Conservation (phyloP, 2,888 invertebrate species). For the Andrena trimmerana region DNA sequence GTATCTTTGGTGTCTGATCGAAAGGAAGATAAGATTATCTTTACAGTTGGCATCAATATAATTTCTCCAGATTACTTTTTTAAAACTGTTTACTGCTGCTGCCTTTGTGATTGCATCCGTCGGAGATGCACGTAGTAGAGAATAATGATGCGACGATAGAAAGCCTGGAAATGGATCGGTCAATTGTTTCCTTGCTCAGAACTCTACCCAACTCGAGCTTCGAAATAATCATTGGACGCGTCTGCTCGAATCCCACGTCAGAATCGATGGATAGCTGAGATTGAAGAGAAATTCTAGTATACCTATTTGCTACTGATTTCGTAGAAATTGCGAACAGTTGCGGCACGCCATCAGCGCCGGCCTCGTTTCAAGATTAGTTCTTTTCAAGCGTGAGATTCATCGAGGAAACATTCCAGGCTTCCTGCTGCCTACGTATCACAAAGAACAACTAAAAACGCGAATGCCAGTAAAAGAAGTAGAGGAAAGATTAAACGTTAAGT, state of each 20-base stretch:
- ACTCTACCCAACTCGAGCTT: background rate
- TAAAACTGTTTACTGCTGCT: background rate
- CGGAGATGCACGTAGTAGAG: background rate
- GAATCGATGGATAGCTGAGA: slow-evolving; percentile 16
- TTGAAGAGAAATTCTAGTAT: slow-evolving; percentile 28
- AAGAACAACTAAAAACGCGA: background rate
- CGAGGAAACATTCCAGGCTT: background rate
- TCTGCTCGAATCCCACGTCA: slow-evolving; percentile 5
- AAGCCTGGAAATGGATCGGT: slow-evolving; percentile 3
- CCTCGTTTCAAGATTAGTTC: slow-evolving; percentile 11
- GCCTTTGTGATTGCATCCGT: background rate
- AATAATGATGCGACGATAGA: background rate
- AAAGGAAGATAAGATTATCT: too few relatives aligned
- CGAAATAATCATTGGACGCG: slow-evolving; percentile 13
- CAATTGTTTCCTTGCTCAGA: slow-evolving; percentile 1
- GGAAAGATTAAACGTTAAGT: background rate
- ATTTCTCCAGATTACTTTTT: too few relatives aligned
- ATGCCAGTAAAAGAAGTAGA: background rate
- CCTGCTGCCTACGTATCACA: background rate
- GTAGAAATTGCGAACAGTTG: slow-evolving; percentile 28
- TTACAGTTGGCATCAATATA: too few relatives aligned
- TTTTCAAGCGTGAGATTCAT: background rate
- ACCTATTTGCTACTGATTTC: slow-evolving; percentile 17
- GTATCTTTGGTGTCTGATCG: too few relatives aligned
- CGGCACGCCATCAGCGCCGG: slow-evolving; percentile 5